Evolutionary conservation across 2,113 vertebrate species (phyloP).

Genomic region (Hippocampus comes): DNA sequence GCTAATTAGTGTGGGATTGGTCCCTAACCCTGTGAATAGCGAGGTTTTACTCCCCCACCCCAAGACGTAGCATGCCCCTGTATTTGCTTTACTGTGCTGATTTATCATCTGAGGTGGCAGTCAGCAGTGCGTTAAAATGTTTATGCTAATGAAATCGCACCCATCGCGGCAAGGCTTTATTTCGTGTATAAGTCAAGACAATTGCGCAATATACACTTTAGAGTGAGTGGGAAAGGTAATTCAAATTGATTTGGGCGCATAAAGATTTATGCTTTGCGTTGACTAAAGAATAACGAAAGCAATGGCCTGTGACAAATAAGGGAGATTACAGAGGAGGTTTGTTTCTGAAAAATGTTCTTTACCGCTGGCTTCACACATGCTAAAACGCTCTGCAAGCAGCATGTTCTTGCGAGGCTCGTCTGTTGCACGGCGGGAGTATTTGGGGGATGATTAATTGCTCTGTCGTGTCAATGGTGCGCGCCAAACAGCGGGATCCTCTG

Average conservation of each 20-base stretch:
- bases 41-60: background rate
- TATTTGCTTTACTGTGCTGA: background rate
- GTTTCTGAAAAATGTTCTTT: conserved; percentile 53
- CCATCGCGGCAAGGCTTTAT: background rate
- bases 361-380: conserved; percentile 86
- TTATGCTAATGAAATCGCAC: background rate
- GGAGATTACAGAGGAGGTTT: conserved; percentile 47
- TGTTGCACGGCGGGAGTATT: conserved; percentile 80
- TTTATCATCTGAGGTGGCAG: background rate
- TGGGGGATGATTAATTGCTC: conserved; percentile 93
- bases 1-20: background rate
- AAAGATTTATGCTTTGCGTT: conserved; percentile 33
- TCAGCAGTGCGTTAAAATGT: background rate
- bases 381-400: conserved; percentile 73
- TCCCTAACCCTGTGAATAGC: background rate
- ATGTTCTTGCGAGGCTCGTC: conserved; percentile 78
- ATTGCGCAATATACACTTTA: background rate
- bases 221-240: background rate
- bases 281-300: conserved; percentile 25
- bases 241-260: background rate
- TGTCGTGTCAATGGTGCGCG: conserved; percentile 83
- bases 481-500: conserved; percentile 84
- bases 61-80: background rate
- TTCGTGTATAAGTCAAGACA: background rate
- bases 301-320: conserved; percentile 33